Percentiles rank a stretch among this genome's conserved stretches.
Evolutionary conservation across 2,888 invertebrate species (phyloP).

Genomic region (Eledona agricola): DNA sequence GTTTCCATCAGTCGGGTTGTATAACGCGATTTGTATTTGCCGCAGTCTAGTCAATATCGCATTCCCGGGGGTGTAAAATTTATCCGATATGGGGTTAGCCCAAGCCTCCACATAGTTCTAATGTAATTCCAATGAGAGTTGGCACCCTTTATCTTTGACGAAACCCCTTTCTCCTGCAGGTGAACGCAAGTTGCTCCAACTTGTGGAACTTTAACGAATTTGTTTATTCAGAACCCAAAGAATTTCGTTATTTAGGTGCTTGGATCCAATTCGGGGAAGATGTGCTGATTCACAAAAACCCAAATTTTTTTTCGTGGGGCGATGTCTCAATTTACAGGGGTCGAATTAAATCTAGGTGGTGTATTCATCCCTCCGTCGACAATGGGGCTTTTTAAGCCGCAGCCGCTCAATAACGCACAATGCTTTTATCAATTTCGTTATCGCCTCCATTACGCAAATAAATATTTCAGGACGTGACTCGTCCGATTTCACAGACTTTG

Average conservation of each 20-base stretch:
- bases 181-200: conserved; percentile 22
- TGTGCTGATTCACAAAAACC: background rate
- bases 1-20: conserved; percentile 37
- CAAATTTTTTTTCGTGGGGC: no score
- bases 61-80: conserved; percentile 51
- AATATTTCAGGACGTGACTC: conserved; percentile 15
- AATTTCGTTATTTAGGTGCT: conserved; percentile 12
- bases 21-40: conserved; percentile 49
- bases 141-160: conserved; percentile 24
- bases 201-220: conserved; percentile 21
- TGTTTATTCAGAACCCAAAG: conserved; percentile 22
- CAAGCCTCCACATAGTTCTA: conserved; percentile 49
- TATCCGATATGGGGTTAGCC: conserved; percentile 52
- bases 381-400: conserved; percentile 22
- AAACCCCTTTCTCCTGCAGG: conserved; percentile 29
- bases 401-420: conserved; percentile 14
- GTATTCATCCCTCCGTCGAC: conserved; percentile 12
- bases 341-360: conserved; percentile 27
- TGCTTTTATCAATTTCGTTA: conserved; percentile 8
- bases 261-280: conserved; percentile 4
- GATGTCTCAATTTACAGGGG: conserved; percentile 24
- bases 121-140: conserved; percentile 55
- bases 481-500: no score
- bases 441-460: conserved; percentile 4
- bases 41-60: conserved; percentile 52